Evolutionary conservation across 2,888 invertebrate genomes (phyloP).

Genomic region (Volucella bombylans): DNA sequence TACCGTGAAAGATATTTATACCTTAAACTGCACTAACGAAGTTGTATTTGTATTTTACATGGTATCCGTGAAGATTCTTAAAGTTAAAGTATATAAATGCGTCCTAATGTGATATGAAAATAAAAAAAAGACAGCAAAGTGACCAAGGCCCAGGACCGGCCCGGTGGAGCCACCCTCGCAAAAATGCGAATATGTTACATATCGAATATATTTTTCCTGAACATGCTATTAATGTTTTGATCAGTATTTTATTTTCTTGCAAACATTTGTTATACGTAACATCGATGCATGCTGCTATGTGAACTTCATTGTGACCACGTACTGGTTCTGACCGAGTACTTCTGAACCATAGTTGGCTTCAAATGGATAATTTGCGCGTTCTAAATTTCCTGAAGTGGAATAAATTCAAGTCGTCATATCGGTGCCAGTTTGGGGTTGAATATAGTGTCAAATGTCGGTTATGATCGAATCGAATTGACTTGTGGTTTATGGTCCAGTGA

Average conservation of each 20-base stretch:
- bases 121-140: slow-evolving; percentile 7
- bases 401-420: slow-evolving; percentile 69
- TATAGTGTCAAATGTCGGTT: slow-evolving; percentile 66
- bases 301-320: slow-evolving; percentile 55
- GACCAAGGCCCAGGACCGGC: slow-evolving; percentile 23
- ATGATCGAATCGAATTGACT: slow-evolving; percentile 52
- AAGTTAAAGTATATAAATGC: slow-evolving; percentile 58
- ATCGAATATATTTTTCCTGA: slow-evolving; percentile 75
- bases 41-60: slow-evolving; percentile 12
- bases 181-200: slow-evolving; percentile 65
- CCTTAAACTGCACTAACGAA: background rate
- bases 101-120: slow-evolving; percentile 25
- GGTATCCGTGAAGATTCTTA: slow-evolving; percentile 53
- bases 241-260: slow-evolving; percentile 73
- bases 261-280: slow-evolving; percentile 73
- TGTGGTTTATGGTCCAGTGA: slow-evolving; percentile 68
- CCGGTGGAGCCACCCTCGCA: slow-evolving; percentile 75
- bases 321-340: slow-evolving; percentile 32
- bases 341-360: slow-evolving; percentile 29
- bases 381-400: slow-evolving; percentile 69
- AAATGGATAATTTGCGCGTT: slow-evolving; percentile 68
- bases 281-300: slow-evolving; percentile 41
- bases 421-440: slow-evolving; percentile 64
- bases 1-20: slow-evolving; percentile 17
- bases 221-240: slow-evolving; percentile 75